Evolutionary conservation across 1,140 invertebrate species (phyloP).

Genomic region (Trichonephila clavipes): DNA sequence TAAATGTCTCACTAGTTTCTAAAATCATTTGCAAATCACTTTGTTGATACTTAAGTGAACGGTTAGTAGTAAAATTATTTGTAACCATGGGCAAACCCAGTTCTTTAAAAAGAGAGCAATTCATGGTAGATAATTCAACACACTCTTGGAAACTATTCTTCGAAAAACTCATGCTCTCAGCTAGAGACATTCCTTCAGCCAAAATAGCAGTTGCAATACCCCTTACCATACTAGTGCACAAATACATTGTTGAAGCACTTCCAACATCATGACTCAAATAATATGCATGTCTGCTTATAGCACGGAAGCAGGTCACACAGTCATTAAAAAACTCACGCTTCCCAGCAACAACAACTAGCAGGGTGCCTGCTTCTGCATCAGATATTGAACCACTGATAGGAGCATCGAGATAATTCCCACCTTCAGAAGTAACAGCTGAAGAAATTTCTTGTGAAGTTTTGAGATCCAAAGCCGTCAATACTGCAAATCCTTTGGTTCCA

Average conservation of each 20-base stretch:
- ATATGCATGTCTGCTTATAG: constrained; percentile 95
- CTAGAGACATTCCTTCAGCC: constrained; percentile 95
- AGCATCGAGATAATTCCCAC: constrained; percentile 95
- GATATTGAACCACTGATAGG: constrained; percentile 1
- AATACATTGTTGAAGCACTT: constrained; percentile 96
- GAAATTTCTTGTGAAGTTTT: constrained; percentile 96
- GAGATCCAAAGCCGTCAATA: constrained; percentile 97
- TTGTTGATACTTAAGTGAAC: constrained; percentile 95
- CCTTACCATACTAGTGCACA: constrained; percentile 92
- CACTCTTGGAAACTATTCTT: constrained; percentile 95
- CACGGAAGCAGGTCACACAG: constrained; percentile 94
- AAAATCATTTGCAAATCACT: constrained; percentile 94
- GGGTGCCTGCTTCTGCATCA: background rate
- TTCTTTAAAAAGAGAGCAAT: constrained; percentile 89
- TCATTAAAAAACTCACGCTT: constrained; percentile 87
- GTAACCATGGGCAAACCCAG: constrained; percentile 92
- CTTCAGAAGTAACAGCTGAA: constrained; percentile 92
- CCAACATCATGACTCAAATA: constrained; percentile 93
- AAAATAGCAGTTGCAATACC: constrained; percentile 93
- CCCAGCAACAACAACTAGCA: background rate
- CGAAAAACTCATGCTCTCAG: constrained; percentile 93
- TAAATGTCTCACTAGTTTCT: constrained; percentile 91
- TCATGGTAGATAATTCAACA: constrained; percentile 90
- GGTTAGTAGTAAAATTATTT: constrained; percentile 88
- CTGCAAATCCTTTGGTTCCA: constrained; percentile 90